Evolutionary conservation across 2,797 vertebrate species (phyloP).

Genomic region (Chelidonichthys spinosus): DNA sequence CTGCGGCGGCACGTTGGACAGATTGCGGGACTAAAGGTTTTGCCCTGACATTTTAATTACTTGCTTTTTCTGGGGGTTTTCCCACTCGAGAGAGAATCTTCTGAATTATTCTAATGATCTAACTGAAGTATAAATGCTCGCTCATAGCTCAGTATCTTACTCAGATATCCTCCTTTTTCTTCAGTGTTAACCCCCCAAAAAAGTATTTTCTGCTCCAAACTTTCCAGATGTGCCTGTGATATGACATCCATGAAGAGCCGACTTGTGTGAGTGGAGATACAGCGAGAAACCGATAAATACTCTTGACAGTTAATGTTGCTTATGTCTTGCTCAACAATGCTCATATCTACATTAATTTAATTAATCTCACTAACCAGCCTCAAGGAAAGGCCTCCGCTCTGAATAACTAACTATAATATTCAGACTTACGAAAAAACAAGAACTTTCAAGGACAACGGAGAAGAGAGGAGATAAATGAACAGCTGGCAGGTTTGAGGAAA

Average conservation of each 20-base stretch:
- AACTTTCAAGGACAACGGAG: too few species aligned
- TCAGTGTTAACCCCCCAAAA: background rate
- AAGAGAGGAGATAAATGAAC: too few species aligned
- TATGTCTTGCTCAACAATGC: too few species aligned
- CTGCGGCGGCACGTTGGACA: background rate
- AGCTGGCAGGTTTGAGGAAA: too few species aligned
- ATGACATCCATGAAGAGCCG: background rate
- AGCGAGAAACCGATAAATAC: background rate
- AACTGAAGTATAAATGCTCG: background rate
- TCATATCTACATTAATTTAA: background rate
- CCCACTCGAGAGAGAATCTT: background rate
- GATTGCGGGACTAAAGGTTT: background rate
- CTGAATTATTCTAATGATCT: background rate
- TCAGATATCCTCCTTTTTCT: background rate
- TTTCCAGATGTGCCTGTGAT: background rate
- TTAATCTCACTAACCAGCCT: background rate
- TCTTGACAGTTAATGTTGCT: too few species aligned
- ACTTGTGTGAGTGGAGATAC: background rate
- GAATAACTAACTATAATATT: too few species aligned
- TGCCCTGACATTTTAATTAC: slow-evolving; percentile 7
- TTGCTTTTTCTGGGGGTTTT: too few species aligned
- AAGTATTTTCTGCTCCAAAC: background rate
- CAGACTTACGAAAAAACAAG: too few species aligned
- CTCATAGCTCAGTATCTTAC: background rate
- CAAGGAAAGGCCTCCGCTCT: background rate